Conservation (phyloP, 2,113 vertebrate genomes). For the Gorilla gorilla region DNA sequence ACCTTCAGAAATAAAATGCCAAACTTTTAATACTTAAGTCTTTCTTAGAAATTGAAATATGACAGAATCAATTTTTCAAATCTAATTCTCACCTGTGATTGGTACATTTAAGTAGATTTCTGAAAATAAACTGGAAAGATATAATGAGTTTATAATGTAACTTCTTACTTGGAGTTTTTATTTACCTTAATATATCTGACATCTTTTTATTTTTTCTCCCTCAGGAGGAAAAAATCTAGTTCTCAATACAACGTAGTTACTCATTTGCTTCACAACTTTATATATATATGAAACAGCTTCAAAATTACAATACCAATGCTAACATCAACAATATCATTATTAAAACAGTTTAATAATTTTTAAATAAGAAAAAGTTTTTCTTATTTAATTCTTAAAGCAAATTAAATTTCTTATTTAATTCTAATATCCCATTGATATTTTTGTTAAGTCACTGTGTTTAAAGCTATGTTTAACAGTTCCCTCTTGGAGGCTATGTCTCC, state of each 20-base stretch:
- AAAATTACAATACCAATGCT: background rate
- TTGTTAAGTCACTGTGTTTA: background rate
- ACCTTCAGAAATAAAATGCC: background rate
- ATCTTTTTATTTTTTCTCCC: background rate
- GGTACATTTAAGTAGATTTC: background rate
- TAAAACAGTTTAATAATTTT: background rate
- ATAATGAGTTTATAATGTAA: background rate
- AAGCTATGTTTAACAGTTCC: background rate
- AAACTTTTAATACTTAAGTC: background rate
- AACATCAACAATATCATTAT: background rate
- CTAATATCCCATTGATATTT: background rate
- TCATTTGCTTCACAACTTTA: background rate
- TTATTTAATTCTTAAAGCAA: background rate
- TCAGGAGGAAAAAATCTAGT: background rate
- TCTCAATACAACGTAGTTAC: background rate
- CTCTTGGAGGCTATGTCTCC: background rate
- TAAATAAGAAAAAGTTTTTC: background rate
- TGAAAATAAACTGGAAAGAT: background rate
- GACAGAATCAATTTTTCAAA: background rate
- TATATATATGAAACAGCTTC: background rate
- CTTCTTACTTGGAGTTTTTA: background rate
- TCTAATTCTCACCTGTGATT: background rate
- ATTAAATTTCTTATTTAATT: background rate
- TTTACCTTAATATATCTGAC: background rate
- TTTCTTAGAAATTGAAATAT: background rate